Percentiles rank a stretch among this genome's conserved stretches.
phyloP scores from a whole-genome alignment of 2,797 vertebrate genomes.

The Myiotriccus ornatus region DNA sequence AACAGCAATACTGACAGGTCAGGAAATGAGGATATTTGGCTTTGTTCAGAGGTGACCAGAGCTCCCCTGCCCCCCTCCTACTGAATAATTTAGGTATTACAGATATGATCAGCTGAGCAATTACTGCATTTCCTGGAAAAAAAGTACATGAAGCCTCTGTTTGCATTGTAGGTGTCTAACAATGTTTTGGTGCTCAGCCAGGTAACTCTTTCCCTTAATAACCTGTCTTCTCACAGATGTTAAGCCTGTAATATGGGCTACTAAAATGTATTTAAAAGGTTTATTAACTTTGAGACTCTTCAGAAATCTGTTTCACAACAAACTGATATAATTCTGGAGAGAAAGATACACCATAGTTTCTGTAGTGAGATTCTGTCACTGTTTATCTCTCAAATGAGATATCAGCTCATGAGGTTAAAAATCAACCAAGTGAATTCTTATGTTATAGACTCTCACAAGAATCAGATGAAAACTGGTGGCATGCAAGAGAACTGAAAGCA shows the following conservation, averaged over 20 bases:
- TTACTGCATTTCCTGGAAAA: not conserved
- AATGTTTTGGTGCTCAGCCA: not conserved
- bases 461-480: not conserved
- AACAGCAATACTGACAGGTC: not conserved
- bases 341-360: not conserved
- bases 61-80: not conserved
- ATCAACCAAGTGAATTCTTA: conserved; percentile 24
- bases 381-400: not conserved
- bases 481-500: not conserved
- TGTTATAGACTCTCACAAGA: not conserved
- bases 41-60: not conserved
- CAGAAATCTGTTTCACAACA: not conserved
- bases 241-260: not conserved
- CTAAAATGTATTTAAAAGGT: not conserved
- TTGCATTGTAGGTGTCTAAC: not conserved
- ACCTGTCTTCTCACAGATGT: not conserved
- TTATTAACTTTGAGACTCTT: not conserved
- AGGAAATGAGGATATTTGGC: not conserved
- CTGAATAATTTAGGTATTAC: not conserved
- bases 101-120: not conserved
- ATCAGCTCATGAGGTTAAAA: conserved; percentile 10
- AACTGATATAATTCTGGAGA: not conserved
- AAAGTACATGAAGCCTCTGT: not conserved
- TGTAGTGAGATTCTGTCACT: not conserved
- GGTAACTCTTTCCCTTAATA: not conserved